Evolutionary conservation across 2,888 invertebrate genomes (phyloP), one percentile per base, ranked within the genome.

Genomic region (Acheta domesticus): DNA sequence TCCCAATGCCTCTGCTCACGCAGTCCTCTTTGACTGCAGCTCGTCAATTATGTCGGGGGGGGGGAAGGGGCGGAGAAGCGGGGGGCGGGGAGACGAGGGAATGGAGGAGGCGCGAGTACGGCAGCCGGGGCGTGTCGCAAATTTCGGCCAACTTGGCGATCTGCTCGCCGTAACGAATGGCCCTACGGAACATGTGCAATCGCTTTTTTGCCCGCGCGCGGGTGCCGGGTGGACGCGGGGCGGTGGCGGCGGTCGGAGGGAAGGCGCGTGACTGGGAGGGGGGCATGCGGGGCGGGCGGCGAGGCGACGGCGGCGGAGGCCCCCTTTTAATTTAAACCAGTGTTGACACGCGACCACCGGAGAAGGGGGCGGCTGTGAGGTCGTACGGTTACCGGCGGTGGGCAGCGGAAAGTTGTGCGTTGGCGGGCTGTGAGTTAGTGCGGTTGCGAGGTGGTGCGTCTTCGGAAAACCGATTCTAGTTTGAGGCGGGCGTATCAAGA

Each of bases 151-250:
- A 62, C 62, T 62, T 62, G 16, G 14, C 62, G 62, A 62, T 62
- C 62, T 62, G 62, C 62, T 62, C 62, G 62, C 62, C 14, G 62
- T 62, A 62, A 62, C 62, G 62, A 62, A 62, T 62, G 62, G 62
- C 62, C n/a, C 62, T 62, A n/a, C 62, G 62, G n/a, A 62, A 62
- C 62, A 62, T 62, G 62, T 62, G 62, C 62, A 62, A 62, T 62
- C 16, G 62, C 62, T 62, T 62, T 62, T 62, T 62, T 62, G 62
- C 62, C 62, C 62, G 62, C 62, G 62, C 8, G 62, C 62, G 62
- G 1, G n/a, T 2, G 62, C 62, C 4, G 0, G 19, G n/a, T n/a
- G n/a, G n/a, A n/a, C n/a, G n/a, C n/a, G n/a, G 62, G 62, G 62
- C 12, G 16, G 36, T 3, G 36, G 36, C 36, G 36, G 36, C 5